Percentiles rank a stretch among this genome's conserved stretches.
phyloP scores from a whole-genome alignment of 2,888 invertebrate genomes.

The Dryomyza anilis region DNA sequence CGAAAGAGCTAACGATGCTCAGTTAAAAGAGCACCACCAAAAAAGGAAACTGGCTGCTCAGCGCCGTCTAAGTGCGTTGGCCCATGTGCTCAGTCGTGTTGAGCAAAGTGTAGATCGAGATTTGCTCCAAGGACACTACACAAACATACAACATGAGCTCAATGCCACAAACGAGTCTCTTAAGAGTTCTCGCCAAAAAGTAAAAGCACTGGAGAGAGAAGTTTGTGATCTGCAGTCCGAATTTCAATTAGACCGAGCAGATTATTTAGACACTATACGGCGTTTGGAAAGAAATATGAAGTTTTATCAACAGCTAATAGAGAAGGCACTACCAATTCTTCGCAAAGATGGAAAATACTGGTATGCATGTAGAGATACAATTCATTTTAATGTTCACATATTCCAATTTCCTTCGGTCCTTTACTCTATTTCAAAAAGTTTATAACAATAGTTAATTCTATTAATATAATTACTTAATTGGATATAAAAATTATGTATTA shows the following conservation, averaged over 20 bases:
- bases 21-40: slow-evolving; percentile 71
- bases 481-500: too few relatives aligned
- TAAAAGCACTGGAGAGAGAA: slow-evolving; percentile 72
- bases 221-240: slow-evolving; percentile 79
- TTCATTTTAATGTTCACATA: too few relatives aligned
- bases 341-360: slow-evolving; percentile 76
- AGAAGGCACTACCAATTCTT: slow-evolving; percentile 71
- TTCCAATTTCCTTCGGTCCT: too few relatives aligned
- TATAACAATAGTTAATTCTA: too few relatives aligned
- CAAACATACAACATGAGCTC: slow-evolving; percentile 79
- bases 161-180: slow-evolving; percentile 72
- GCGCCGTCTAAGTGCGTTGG: slow-evolving; percentile 66
- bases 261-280: slow-evolving; percentile 81
- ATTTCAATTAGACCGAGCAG: slow-evolving; percentile 80
- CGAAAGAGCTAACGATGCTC: slow-evolving; percentile 74
- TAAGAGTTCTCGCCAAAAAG: slow-evolving; percentile 70
- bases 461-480: too few relatives aligned
- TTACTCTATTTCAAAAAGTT: too few relatives aligned
- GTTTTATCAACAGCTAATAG: slow-evolving; percentile 69
- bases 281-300: slow-evolving; percentile 73
- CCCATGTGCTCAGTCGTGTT: slow-evolving; percentile 66
- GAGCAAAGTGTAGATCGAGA: slow-evolving; percentile 74
- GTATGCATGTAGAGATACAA: too few relatives aligned
- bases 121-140: slow-evolving; percentile 75
- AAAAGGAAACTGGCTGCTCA: slow-evolving; percentile 74